Evolutionary conservation across 2,113 vertebrate genomes (phyloP), one percentile per base, ranked within the genome.

Genomic region (Kryptolebias marmoratus): DNA sequence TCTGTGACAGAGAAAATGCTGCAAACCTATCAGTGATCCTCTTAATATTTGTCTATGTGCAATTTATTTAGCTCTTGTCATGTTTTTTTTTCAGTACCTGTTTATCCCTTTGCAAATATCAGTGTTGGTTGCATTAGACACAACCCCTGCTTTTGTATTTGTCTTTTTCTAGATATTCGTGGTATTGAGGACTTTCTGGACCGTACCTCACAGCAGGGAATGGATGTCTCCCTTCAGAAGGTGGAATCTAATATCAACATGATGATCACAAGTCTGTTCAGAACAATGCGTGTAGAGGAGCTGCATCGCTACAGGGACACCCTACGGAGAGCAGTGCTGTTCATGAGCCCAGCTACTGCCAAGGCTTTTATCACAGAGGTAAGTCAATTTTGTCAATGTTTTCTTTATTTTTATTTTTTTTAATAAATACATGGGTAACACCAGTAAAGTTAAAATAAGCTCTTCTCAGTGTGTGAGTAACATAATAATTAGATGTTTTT

Each of bases 201-300:
- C 93, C 95, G 93, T 92, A 95, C 96, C 0, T 99, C 98, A 78
- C 98, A 99, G 89, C 98, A 99, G 79, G 98, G 98, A 69, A 98
- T 99, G 96, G 98, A 98, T 53, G 96, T 99, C 57, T 97, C 98
- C n/a, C 94, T 99, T 75, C 98, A 99, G 91, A 99, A 99, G 86
- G 98, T 99, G 75, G 98, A 99, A 90, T 96, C 96, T 77, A 98
- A 99, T 79, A 98, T 99, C 88, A 99, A 99, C 90, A 97, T 96
- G 93, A 99, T 99, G 98, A 99, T 99, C 91, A 98, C 97, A 0
- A 95, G 96, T 42, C 95, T 99, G 87, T 99, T 99, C 89, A 94
- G 96, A 57, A 97, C 96, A 12, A 95, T 99, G 96, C 92, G 97
- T 8, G 96, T 98, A 88, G 98, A 98, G 74, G 98, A 99, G 88